Base-by-base conservation (phyloP, 1,140 invertebrate genomes). In the Euwallacea fornicatus region DNA sequence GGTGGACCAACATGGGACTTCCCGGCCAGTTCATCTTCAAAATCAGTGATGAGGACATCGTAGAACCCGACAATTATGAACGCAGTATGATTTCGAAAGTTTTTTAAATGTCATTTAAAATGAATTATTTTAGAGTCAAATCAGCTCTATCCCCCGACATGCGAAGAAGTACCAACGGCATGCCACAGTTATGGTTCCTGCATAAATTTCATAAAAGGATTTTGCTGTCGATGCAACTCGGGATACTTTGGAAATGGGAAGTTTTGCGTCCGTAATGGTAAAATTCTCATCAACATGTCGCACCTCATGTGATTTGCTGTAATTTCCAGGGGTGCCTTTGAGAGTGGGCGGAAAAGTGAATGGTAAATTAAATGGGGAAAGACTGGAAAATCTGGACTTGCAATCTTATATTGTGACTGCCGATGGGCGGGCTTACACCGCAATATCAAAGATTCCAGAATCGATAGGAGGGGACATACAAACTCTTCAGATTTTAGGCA, bases 211-310 rank as follows among this genome's bases (percentile, higher is more conserved):
- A 83, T 88, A 54, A 83, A 84, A 46, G 96, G 96, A 6, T 96
- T 92, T 78, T 98, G 96, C 78, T 98, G 96, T 81, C 83, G 87
- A 56, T 98, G 96, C 80, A 84, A 88, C 15, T 78, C 86, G 0
- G 90, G 89, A 41, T 95, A 85, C 80, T 96, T 93, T 80, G 96
- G 97, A 66, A 98, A 98, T 81, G 97, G 97, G 64, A 88, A 88
- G 80, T 88, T 88, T 56, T 98, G 97, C 79, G 85, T 98, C 44
- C 88, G 90, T 81, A 88, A 91, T 79, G 91, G 91, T 93, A 83
- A 11, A 11, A 6, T 13, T 3, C 21, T 11, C 2, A 6, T 6
- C 0, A 2, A 11, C 9, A 11, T 2, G 13, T 50, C 13, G 9
- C 46, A 6, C 9, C 46, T 11, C 0, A 10, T 9, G 11, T 55